Percentiles rank a stretch among this genome's conserved stretches.
These are phyloP conservation scores for Pogonomyrmex californicus DNA, from an alignment of 1,140 invertebrate genomes.

Conservation along the genomic window DNA sequence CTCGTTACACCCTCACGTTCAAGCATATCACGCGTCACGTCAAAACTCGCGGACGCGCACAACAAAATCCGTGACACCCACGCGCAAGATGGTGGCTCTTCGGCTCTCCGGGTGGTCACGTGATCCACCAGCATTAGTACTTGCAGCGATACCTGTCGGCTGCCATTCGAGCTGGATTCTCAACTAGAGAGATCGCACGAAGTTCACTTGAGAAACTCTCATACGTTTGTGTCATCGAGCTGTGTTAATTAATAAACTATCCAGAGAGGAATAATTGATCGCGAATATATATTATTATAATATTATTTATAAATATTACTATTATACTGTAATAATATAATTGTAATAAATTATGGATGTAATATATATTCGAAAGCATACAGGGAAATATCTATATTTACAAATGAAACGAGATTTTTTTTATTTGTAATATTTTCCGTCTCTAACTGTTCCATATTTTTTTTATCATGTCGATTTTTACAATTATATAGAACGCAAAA, in stretches of 20 bases:
- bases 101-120: neutral
- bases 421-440: too few relatives aligned
- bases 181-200: neutral
- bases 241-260: too few relatives aligned
- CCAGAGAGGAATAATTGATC: neutral
- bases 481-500: too few relatives aligned
- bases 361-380: too few relatives aligned
- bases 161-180: neutral
- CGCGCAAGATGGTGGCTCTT: constrained; percentile 25
- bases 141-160: neutral
- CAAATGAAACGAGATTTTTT: too few relatives aligned
- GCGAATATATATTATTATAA: too few relatives aligned
- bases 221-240: neutral
- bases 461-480: too few relatives aligned
- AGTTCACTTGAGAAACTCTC: neutral
- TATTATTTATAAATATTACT: too few relatives aligned
- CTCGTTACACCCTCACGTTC: neutral
- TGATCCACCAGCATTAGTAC: neutral
- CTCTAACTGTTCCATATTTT: too few relatives aligned
- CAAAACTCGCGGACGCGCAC: neutral
- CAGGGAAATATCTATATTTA: too few relatives aligned
- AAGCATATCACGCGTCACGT: constrained; percentile 34
- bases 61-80: neutral
- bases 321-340: too few relatives aligned
- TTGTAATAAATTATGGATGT: too few relatives aligned